Evolutionary conservation across 2,888 invertebrate genomes (phyloP).

Genomic region (Serripes groenlandicus): DNA sequence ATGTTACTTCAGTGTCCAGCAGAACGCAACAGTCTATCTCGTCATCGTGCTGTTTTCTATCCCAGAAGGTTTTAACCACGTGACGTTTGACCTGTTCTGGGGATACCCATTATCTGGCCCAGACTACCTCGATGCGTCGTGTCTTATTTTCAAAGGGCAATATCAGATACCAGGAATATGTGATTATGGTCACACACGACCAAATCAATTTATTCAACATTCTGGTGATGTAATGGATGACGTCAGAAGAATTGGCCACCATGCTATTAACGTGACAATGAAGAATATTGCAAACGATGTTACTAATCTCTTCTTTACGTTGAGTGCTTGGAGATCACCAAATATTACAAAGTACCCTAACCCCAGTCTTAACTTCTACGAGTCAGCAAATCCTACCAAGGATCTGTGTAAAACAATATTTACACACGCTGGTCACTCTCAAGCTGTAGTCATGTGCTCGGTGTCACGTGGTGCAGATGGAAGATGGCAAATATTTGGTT

Average conservation of each 20-base stretch:
- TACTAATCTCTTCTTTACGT: slow-evolving; percentile 74
- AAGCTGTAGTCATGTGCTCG: slow-evolving; percentile 77
- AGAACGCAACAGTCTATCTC: slow-evolving; percentile 66
- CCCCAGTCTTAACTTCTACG: slow-evolving; percentile 74
- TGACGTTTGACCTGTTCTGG: slow-evolving; percentile 74
- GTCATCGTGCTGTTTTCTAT: slow-evolving; percentile 69
- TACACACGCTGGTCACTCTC: slow-evolving; percentile 68
- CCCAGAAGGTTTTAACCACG: slow-evolving; percentile 71
- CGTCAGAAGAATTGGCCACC: slow-evolving; percentile 64
- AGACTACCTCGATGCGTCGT: slow-evolving; percentile 74
- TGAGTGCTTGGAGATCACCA: slow-evolving; percentile 74
- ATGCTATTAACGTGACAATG: slow-evolving; percentile 71
- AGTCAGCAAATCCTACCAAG: slow-evolving; percentile 61
- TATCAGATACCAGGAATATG: slow-evolving; percentile 20
- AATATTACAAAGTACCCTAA: slow-evolving; percentile 74
- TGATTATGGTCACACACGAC: slow-evolving; percentile 49
- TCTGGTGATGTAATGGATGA: slow-evolving; percentile 74
- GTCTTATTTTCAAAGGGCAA: slow-evolving; percentile 61
- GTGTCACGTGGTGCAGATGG: slow-evolving; percentile 59
- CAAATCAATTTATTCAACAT: slow-evolving; percentile 48
- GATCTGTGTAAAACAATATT: slow-evolving; percentile 75
- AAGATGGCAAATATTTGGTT: slow-evolving; percentile 71
- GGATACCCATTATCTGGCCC: slow-evolving; percentile 64
- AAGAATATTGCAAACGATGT: slow-evolving; percentile 66
- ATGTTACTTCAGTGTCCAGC: slow-evolving; percentile 60